Evolutionary conservation across 2,113 vertebrate species (phyloP).

Genomic region (Nansenia antarctica): DNA sequence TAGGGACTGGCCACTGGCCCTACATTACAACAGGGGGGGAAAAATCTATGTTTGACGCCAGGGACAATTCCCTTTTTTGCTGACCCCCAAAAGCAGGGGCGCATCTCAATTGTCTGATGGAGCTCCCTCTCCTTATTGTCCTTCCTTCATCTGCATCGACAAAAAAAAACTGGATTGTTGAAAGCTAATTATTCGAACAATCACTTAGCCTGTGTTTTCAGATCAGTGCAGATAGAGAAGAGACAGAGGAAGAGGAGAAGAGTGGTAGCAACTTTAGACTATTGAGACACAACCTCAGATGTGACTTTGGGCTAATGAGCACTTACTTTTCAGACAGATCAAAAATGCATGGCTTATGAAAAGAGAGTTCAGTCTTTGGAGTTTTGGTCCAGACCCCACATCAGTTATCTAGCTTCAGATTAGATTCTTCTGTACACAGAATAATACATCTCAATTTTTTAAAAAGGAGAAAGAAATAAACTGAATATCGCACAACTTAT

Average conservation of each 20-base stretch:
- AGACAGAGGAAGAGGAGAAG: not conserved
- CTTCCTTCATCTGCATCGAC: not conserved
- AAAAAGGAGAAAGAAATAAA: constrained; percentile 36
- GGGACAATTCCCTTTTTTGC: constrained; percentile 27
- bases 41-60: not conserved
- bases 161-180: not conserved
- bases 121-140: not conserved
- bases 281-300: constrained; percentile 43
- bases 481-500: constrained; percentile 23
- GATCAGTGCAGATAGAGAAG: not conserved
- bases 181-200: not conserved
- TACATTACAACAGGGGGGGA: constrained; percentile 3
- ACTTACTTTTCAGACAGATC: constrained; percentile 41
- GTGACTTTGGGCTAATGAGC: constrained; percentile 32
- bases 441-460: constrained; percentile 33
- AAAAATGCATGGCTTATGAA: too few species aligned
- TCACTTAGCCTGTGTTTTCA: not conserved
- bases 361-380: constrained; percentile 56
- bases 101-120: constrained; percentile 14
- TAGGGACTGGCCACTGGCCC: constrained; percentile 20
- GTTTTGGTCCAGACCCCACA: constrained; percentile 55
- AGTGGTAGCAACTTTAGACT: constrained; percentile 25
- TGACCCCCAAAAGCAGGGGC: not conserved
- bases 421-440: constrained; percentile 57
- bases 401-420: constrained; percentile 57